Percentiles rank a stretch among this genome's conserved stretches.
Conservation (phyloP, 2,888 invertebrate genomes). For the Leptopterna dolabrata region DNA sequence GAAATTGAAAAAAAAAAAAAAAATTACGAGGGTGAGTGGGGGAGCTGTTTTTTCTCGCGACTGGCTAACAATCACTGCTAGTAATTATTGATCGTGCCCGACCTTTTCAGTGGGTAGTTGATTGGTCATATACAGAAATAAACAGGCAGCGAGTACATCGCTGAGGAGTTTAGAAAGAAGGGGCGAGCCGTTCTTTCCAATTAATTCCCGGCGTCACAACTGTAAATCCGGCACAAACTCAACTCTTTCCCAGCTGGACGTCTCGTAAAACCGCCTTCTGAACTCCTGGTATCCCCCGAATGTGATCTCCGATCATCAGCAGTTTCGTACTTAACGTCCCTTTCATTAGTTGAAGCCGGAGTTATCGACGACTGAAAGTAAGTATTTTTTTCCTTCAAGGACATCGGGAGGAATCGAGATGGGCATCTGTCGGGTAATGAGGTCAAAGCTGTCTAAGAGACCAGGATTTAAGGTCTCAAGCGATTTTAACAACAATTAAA, state of each 20-base stretch:
- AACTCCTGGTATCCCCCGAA: not conserved
- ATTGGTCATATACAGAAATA: not conserved
- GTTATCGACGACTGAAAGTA: not conserved
- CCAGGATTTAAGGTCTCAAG: not conserved
- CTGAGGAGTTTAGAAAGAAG: not conserved
- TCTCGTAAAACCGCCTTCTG: not conserved
- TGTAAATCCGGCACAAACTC: conserved; percentile 22
- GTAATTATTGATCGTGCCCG: not conserved
- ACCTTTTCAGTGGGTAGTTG: not conserved
- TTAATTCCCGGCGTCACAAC: conserved; percentile 12
- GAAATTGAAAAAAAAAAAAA: not conserved
- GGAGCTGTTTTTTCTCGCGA: not conserved
- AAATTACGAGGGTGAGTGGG: not conserved
- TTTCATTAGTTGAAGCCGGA: not conserved
- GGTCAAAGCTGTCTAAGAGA: not conserved
- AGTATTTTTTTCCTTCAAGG: not conserved
- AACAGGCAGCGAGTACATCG: not conserved
- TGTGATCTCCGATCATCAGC: not conserved
- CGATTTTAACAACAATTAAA: not conserved
- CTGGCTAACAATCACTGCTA: not conserved
- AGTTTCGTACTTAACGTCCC: not conserved
- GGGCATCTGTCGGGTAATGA: not conserved
- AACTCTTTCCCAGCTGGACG: not conserved
- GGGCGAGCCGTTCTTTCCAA: conserved; percentile 14
- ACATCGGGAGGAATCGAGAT: not conserved